Evolutionary conservation across 2,888 invertebrate species (phyloP).

Genomic region (Bellardia pandia): DNA sequence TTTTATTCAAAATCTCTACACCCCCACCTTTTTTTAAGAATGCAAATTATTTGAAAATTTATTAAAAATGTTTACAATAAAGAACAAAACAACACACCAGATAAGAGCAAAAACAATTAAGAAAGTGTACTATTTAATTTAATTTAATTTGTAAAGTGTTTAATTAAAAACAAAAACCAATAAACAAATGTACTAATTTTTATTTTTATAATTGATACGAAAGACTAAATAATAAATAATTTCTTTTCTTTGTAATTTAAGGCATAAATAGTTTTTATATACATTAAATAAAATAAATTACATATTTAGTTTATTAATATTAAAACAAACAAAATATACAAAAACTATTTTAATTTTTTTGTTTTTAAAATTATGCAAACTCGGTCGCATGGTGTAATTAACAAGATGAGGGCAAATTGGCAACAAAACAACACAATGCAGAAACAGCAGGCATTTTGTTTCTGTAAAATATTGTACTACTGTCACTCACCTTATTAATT

Average conservation of each 20-base stretch:
- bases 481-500: too few species aligned
- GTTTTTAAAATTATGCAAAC: not conserved
- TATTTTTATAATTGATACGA: constrained; percentile 63
- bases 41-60: constrained; percentile 22
- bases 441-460: too few species aligned
- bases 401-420: too few species aligned
- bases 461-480: too few species aligned
- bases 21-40: constrained; percentile 63
- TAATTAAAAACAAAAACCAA: constrained; percentile 19
- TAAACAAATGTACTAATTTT: constrained; percentile 48
- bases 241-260: constrained; percentile 64
- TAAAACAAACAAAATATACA: not conserved
- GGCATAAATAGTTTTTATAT: constrained; percentile 61
- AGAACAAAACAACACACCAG: constrained; percentile 6
- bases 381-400: too few species aligned
- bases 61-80: not conserved
- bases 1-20: constrained; percentile 38
- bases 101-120: constrained; percentile 1
- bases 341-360: not conserved
- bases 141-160: constrained; percentile 69
- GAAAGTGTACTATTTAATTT: constrained; percentile 58
- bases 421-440: too few species aligned
- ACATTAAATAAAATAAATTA: constrained; percentile 41
- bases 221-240: constrained; percentile 65
- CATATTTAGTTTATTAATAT: constrained; percentile 35